phyloP scores from a whole-genome alignment of 1,140 invertebrate genomes.

The Drosophila ogumai region DNA sequence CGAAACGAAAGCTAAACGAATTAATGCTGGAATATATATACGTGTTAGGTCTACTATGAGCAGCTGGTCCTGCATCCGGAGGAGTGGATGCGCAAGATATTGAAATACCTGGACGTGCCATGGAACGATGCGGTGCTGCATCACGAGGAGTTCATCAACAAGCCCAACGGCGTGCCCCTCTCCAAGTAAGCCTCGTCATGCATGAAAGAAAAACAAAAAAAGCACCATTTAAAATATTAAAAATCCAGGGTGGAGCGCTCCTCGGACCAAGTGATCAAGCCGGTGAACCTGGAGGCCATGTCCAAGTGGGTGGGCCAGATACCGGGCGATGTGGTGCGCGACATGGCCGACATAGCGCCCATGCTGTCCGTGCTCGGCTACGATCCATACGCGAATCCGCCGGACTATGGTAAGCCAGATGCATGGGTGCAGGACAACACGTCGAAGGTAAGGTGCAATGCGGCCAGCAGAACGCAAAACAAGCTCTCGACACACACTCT shows the following conservation, averaged over 20 bases:
- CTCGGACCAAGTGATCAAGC: conserved; percentile 99
- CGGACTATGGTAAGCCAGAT: conserved; percentile 95
- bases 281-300: conserved; percentile 97
- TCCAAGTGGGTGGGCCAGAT: conserved; percentile 98
- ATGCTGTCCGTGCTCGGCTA: conserved; percentile 97
- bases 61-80: conserved; percentile 97
- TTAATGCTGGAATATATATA: neutral
- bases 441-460: conserved; percentile 84
- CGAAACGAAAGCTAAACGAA: neutral
- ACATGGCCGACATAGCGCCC: conserved; percentile 96
- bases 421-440: conserved; percentile 94
- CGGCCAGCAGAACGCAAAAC: conserved; percentile 39
- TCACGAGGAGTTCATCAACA: conserved; percentile 98
- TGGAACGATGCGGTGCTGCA: conserved; percentile 99
- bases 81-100: conserved; percentile 94
- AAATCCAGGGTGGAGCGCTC: conserved; percentile 95
- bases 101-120: conserved; percentile 95
- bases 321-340: conserved; percentile 94
- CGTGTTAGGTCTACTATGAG: conserved; percentile 93
- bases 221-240: neutral
- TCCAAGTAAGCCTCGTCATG: conserved; percentile 91
- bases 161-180: conserved; percentile 95
- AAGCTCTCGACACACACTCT: conserved; percentile 26
- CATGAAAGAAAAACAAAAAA: neutral
- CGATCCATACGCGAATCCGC: conserved; percentile 97